These are phyloP conservation scores for Oreochromis mossambicus DNA, from an alignment of 2,797 vertebrate species.

Conservation along the genomic window DNA sequence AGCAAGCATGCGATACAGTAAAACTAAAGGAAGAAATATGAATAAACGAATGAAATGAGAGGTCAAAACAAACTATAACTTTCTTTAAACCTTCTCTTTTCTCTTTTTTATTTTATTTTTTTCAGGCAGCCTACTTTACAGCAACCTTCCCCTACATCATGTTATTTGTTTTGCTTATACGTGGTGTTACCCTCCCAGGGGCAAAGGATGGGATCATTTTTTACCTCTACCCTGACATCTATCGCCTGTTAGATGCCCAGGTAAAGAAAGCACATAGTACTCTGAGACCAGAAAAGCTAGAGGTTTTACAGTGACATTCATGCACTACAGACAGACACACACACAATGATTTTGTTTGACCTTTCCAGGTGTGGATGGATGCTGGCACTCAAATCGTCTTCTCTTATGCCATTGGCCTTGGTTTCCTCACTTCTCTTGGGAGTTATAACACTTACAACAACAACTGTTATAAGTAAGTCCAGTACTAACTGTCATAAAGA, in stretches of 20 bases:
- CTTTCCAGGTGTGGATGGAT: constrained; percentile 87
- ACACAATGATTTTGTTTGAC: not conserved
- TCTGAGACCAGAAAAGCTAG: not conserved
- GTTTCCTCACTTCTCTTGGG: constrained; percentile 89
- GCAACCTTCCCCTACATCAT: constrained; percentile 87
- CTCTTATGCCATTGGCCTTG: constrained; percentile 87
- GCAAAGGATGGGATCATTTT: constrained; percentile 85
- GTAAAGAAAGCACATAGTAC: not conserved
- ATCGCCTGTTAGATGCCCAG: constrained; percentile 63
- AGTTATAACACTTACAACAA: constrained; percentile 91
- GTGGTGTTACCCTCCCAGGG: constrained; percentile 86
- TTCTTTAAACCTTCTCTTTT: not conserved
- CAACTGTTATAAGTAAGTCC: constrained; percentile 84
- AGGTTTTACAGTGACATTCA: not conserved
- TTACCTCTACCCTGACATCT: constrained; percentile 87
- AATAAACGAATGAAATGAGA: not conserved
- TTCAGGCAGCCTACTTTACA: constrained; percentile 89
- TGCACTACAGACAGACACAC: not conserved
- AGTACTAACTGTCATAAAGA: not conserved
- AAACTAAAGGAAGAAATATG: not conserved
- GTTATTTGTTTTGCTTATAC: constrained; percentile 83
- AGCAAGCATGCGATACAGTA: not conserved
- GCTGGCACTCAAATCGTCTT: constrained; percentile 92
- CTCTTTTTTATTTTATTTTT: not conserved
- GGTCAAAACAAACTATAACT: not conserved